Conservation (phyloP, 2,113 vertebrate species). For the Elephas maximus region DNA sequence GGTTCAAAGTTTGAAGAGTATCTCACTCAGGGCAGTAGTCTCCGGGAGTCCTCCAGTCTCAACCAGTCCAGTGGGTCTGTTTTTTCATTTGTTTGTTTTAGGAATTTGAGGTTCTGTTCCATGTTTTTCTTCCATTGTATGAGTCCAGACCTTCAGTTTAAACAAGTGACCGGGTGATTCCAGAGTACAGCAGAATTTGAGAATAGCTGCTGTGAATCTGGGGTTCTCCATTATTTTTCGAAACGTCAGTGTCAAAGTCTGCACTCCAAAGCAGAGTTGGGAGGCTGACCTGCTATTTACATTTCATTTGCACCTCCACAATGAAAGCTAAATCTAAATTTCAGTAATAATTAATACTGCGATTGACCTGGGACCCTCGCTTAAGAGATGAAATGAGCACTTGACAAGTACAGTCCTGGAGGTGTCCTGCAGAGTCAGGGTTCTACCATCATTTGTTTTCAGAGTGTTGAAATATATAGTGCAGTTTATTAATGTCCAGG, state of each 20-base stretch:
- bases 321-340: background rate
- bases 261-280: background rate
- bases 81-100: background rate
- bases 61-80: background rate
- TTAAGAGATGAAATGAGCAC: accelerated
- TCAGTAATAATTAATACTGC: accelerated
- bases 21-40: background rate
- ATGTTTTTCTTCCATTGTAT: background rate
- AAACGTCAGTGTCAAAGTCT: background rate
- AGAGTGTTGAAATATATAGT: background rate
- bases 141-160: background rate
- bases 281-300: background rate
- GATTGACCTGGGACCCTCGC: background rate
- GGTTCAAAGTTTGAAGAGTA: background rate
- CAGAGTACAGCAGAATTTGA: accelerated
- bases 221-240: accelerated
- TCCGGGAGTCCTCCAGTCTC: background rate
- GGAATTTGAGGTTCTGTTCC: background rate
- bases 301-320: background rate
- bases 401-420: background rate
- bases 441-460: background rate
- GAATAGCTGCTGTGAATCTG: accelerated
- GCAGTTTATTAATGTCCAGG: background rate
- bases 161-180: background rate
- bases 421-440: accelerated